phyloP scores from a whole-genome alignment of 2,113 vertebrate genomes.

The Gobio gobio region DNA sequence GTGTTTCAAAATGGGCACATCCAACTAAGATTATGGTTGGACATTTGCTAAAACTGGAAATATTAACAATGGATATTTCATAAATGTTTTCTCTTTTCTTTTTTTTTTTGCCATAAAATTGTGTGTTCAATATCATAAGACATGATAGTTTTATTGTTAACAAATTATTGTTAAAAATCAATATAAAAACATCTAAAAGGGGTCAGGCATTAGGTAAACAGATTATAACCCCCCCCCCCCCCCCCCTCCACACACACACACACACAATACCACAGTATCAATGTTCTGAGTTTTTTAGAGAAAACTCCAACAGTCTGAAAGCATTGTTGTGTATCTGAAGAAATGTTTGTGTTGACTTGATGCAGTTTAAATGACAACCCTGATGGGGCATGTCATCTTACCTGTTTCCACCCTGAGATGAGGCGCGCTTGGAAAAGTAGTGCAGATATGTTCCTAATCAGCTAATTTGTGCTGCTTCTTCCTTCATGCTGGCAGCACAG shows the following conservation, averaged over 20 bases:
- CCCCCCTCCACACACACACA: too few species aligned
- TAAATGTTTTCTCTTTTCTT: too few species aligned
- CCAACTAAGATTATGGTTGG: neutral
- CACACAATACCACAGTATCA: neutral
- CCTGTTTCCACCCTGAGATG: constrained; percentile 46
- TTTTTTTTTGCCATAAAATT: too few species aligned
- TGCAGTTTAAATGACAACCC: constrained; percentile 37
- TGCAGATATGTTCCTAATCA: constrained; percentile 53
- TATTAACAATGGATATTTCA: too few species aligned
- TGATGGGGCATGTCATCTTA: constrained; percentile 46
- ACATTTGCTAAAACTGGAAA: too few species aligned
- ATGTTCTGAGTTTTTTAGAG: neutral
- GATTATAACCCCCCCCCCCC: neutral
- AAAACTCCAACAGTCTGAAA: neutral
- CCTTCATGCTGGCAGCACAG: constrained; percentile 55
- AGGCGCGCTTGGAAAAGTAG: constrained; percentile 37
- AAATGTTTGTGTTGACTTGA: constrained; percentile 29
- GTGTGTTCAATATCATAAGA: too few species aligned
- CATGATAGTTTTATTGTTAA: neutral
- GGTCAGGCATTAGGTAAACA: neutral
- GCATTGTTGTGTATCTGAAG: neutral
- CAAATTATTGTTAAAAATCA: neutral
- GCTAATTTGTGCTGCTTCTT: constrained; percentile 48
- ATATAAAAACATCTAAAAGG: too few species aligned
- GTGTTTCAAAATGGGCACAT: neutral